These are phyloP conservation scores for Diadumene lineata DNA, from an alignment of 92 coral and sea anemone genomes.

Conservation along the genomic window DNA sequence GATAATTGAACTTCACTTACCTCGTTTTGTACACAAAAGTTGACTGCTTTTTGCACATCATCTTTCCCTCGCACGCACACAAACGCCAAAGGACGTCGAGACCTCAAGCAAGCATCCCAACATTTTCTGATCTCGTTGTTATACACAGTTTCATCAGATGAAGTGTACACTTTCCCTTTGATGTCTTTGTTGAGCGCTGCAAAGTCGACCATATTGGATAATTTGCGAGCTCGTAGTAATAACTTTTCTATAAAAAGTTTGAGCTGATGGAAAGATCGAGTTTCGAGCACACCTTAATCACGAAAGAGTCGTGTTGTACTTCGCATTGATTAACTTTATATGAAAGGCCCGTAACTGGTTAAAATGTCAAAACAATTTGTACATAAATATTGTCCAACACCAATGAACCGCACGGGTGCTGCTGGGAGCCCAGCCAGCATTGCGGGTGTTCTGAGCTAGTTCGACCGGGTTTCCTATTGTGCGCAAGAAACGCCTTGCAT, in stretches of 20 bases:
- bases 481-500: background rate
- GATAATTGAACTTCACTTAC: too few relatives aligned
- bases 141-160: slow-evolving; percentile 26
- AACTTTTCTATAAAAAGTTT: too few relatives aligned
- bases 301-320: background rate
- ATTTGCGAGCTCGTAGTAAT: background rate
- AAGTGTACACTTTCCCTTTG: slow-evolving; percentile 32
- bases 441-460: too few relatives aligned
- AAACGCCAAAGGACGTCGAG: slow-evolving; percentile 62
- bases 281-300: background rate
- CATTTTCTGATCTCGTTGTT: slow-evolving; percentile 38
- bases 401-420: background rate
- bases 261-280: too few relatives aligned
- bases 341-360: background rate
- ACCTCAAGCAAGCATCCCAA: slow-evolving; percentile 59
- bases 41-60: slow-evolving; percentile 63
- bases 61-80: slow-evolving; percentile 56
- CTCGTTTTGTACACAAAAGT: slow-evolving; percentile 67
- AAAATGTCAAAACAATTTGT: background rate
- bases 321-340: background rate
- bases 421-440: too few relatives aligned
- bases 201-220: slow-evolving; percentile 44
- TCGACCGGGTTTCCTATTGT: background rate
- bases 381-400: background rate
- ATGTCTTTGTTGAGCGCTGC: slow-evolving; percentile 29